Evolutionary conservation across 2,113 vertebrate species (phyloP).

Genomic region (Felis catus): F.catus_Fca126_mat1.0 CM031419.1:208605501-208606000

Average conservation of each 20-base stretch:
- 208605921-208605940: too few species aligned
- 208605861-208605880: neutral
- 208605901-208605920: neutral
- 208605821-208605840: constrained; percentile 58
- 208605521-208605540: neutral
- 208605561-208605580: neutral
- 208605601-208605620: constrained; percentile 13
- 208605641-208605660: constrained; percentile 75
- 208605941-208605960: too few species aligned
- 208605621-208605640: constrained; percentile 52
- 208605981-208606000: too few species aligned
- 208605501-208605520: neutral
- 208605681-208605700: constrained; percentile 86
- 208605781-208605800: constrained; percentile 75
- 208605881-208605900: neutral
- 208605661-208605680: constrained; percentile 83
- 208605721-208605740: constrained; percentile 73
- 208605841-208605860: neutral
- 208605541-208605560: neutral
- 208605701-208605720: constrained; percentile 76
- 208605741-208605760: constrained; percentile 78
- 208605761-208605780: constrained; percentile 85
- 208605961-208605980: too few species aligned
- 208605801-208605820: constrained; percentile 58
- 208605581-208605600: neutral